Conservation (phyloP, 2,113 vertebrate species). For the Phyllostomus hastatus region DNA sequence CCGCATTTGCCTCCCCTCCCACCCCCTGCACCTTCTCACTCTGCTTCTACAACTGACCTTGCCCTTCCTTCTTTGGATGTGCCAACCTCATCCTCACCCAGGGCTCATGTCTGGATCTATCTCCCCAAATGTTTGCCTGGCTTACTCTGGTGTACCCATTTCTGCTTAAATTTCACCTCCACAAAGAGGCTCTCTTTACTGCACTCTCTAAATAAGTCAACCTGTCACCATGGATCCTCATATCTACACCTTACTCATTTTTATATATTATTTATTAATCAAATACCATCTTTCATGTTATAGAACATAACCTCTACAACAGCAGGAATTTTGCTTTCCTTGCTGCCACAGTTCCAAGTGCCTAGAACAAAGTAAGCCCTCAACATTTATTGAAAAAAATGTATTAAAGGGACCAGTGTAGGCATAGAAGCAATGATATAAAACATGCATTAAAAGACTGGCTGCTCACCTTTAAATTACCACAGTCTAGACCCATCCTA, state of each 20-base stretch:
- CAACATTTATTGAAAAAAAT: not conserved
- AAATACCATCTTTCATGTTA: not conserved
- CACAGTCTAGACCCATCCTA: not conserved
- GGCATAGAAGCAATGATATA: not conserved
- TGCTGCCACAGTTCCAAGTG: not conserved
- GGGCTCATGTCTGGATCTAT: not conserved
- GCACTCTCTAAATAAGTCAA: not conserved
- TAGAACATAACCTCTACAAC: not conserved
- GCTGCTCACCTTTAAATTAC: not conserved
- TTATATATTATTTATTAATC: not conserved
- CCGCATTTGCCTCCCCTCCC: not conserved
- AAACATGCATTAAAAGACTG: not conserved
- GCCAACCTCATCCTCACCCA: no score
- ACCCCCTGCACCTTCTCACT: not conserved
- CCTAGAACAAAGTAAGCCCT: not conserved
- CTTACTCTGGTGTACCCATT: not conserved
- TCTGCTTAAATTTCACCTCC: not conserved
- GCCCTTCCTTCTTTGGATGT: not conserved
- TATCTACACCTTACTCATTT: not conserved
- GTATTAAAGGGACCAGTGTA: not conserved
- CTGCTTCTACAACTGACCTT: not conserved
- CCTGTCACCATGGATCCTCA: not conserved
- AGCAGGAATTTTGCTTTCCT: not conserved
- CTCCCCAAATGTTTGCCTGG: not conserved
- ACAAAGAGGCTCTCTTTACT: not conserved